Evolutionary conservation across 1,140 invertebrate genomes (phyloP), one percentile per base, ranked within the genome.

Genomic region (Megalopta genalis): DNA sequence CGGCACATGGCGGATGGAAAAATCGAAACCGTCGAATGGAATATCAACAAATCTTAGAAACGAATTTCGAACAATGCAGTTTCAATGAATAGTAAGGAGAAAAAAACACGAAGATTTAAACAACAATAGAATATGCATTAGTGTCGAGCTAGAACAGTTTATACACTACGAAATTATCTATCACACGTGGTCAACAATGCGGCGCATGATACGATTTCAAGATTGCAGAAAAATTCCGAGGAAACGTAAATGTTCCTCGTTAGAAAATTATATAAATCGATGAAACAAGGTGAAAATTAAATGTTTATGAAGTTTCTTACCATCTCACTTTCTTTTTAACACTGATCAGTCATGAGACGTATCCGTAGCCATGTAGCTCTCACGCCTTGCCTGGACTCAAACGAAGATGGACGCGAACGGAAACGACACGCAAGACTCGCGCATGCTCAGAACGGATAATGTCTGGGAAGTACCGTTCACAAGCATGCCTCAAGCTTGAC

Each of bases 351-450:
- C n/a, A n/a, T 65, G 25, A 64, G 25, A 62, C 77, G 77, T 83
- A 85, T 85, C n/a, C 88, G 82, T 68, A 66, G 81, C 82, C 85
- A 87, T 80, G 80, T 82, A 82, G 75, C 64, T 72, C 14, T 16
- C 67, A 83, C 80, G 83, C 76, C 78, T 76, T 71, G 73, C 84
- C 85, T 86, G 79, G 67, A 66, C 78, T 52, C 60, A 86, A 87
- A 87, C 83, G 82, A 88, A 91, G 87, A 88, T 85, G 86, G 73
- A 84, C 72, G 82, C 66, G 49, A 86, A 60, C 85, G 88, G 89
- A 90, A 89, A 73, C 72, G 66, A 59, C 52, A 42, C 18, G 2
- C 10, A 74, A 54, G 54, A 60, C 5, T 80, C 9, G 63, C 84
- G 86, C 81, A 86, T 86, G 84, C 85, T 72, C 66, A 73, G 32